Evolutionary conservation across 2,888 invertebrate genomes (phyloP), one percentile per base, ranked within the genome.

Genomic region (Xestia ashworthii): DNA sequence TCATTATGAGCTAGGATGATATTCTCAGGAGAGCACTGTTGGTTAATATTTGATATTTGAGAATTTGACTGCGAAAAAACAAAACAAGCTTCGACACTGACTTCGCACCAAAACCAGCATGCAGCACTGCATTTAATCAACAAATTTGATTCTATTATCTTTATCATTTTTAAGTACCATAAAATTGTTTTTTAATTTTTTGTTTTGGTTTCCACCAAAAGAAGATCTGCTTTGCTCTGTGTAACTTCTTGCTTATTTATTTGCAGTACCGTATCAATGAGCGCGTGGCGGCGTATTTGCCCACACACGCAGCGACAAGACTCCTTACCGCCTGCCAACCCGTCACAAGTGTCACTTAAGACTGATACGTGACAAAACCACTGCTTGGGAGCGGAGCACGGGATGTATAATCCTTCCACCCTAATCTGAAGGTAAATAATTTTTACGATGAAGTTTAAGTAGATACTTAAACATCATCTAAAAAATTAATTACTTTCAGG

Each of bases 281-380:
- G 46, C 60, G 67, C 25, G 62, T 32, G 19, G 44, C 53, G 53
- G 38, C 58, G 50, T 85, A 53, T 85, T 82, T 82, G 69, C 82
- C 38, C 53, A 73, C 82, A 41, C 60, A 64, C 70, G 78, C 71
- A 70, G 53, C 58, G 69, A 72, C 74, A 75, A 84, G 70, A n/a
- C 68, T 71, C 82, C 71, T 85, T 66, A 78, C 60, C n/a, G 19
- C 64, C 53, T n/a, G 44, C 8, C n/a, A 65, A n/a, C 22, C n/a
- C 38, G 48, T 44, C 67, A 75, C 85, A 64, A 84, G 85, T 78
- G 82, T 48, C 85, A 69, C 82, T 83, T 53, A 71, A 25, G 53
- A 67, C 74, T 72, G 74, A 82, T 73, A 85, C 73, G 72, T 84
- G 83, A 85, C 82, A 82, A 78, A 77, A 73, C 85, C 83, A 85